Conservation (phyloP, 37 sponge, comb jelly and placozoan genomes). For the Aphrocallistes beatrix region DNA sequence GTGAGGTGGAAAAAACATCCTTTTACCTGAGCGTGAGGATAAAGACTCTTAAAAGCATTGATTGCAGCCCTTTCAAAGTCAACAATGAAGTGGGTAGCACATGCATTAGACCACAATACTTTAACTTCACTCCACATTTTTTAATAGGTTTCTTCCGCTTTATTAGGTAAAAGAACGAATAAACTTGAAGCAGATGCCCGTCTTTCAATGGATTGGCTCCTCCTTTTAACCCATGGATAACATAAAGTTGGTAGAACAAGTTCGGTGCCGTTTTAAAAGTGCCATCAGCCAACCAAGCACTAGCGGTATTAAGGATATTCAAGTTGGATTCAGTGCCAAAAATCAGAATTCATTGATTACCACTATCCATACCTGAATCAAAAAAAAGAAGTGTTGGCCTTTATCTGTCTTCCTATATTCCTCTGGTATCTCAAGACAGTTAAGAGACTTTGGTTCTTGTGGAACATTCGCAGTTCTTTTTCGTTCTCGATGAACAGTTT, state of each 20-base stretch:
- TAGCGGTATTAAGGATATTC: neutral
- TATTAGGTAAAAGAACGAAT: neutral
- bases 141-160: neutral
- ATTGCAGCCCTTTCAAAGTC: neutral
- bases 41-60: neutral
- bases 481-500: neutral
- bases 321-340: neutral
- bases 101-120: neutral
- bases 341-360: neutral
- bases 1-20: neutral
- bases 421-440: neutral
- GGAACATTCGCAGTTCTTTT: neutral
- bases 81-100: neutral
- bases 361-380: too few relatives aligned
- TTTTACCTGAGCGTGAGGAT: constrained; percentile 6
- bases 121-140: neutral
- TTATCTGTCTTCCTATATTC: neutral
- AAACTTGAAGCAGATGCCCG: constrained; percentile 3
- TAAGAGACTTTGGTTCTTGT: neutral
- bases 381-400: too few relatives aligned
- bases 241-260: neutral
- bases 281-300: neutral
- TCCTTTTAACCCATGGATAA: neutral
- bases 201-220: constrained; percentile 6
- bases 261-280: neutral